Base-by-base conservation (phyloP, 2,888 invertebrate genomes). In the Tyria jacobaeae region DNA sequence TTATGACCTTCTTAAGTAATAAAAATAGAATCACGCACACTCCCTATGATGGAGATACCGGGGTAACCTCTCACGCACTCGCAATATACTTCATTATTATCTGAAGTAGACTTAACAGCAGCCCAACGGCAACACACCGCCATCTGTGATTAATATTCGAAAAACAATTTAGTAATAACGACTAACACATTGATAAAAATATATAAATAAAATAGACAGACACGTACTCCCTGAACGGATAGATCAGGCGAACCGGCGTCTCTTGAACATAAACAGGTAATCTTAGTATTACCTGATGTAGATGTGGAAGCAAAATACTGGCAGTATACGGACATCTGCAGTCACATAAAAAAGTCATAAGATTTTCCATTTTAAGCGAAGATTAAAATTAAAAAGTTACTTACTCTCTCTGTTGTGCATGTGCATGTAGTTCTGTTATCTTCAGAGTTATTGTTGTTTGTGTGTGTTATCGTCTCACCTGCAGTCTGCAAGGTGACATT, bases 21-120 rank as follows among this genome's bases (percentile, higher is more conserved):
- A 12, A 44, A 44, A 4, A 44, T 44, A 44, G 17, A 17, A 21
- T 44, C 63, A 79, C 83, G 70, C 70, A 89, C 89, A 67, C 74
- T 68, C 61, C 84, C 87, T 60, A 86, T 82, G 21, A 80, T 62
- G 3, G 82, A 82, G 21, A 85, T 62, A 34, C 84, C 85, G 1
- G 73, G 71, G 14, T 63, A 75, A 44, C 65, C 61, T 59, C 50
- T 35, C 44, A 21, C 44, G 21, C 44, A 21, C 12, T 44, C 21
- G 21, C 44, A 44, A 34, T 14, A 34, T 17, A 31, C 44, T 21
- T 44, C 21, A 10, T 44, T 21, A 21, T 44, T 21, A 12, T 4
- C 44, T 21, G 21, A 1, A 44, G 21, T 12, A 44, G 44, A 21
- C 44, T 44, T 21, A 35, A 35, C 3, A 21, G 44, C 21, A 21